Conservation (phyloP, 2,888 invertebrate species). For the Rapana venosa region DNA sequence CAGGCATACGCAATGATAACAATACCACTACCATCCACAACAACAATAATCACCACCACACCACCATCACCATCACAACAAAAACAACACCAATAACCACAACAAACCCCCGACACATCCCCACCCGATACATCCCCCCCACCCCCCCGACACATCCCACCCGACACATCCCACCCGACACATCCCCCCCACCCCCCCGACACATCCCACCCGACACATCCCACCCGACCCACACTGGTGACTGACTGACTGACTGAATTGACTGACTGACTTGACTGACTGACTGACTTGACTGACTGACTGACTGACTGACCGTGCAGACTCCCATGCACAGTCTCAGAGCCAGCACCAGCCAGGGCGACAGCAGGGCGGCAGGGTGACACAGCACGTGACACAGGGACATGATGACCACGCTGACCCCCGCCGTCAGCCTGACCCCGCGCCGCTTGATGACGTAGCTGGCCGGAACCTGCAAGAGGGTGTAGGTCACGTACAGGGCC, state of each 20-base stretch:
- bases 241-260: conserved; percentile 47
- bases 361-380: conserved; percentile 58
- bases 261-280: conserved; percentile 15
- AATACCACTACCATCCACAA: too few relatives aligned
- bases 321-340: conserved; percentile 61
- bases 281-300: conserved; percentile 54
- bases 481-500: conserved; percentile 81
- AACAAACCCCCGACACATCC: too few relatives aligned
- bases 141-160: too few relatives aligned
- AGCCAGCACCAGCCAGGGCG: conserved; percentile 59
- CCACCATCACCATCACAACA: too few relatives aligned
- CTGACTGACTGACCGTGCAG: conserved; percentile 58
- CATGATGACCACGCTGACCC: conserved; percentile 63
- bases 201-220: too few relatives aligned
- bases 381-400: conserved; percentile 58
- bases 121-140: too few relatives aligned
- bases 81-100: too few relatives aligned
- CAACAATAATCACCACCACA: too few relatives aligned
- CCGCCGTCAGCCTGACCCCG: conserved; percentile 71
- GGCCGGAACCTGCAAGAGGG: conserved; percentile 75
- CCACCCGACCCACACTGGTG: too few relatives aligned
- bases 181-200: too few relatives aligned
- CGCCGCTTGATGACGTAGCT: conserved; percentile 56
- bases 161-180: too few relatives aligned
- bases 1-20: too few relatives aligned